phyloP scores from a whole-genome alignment of 53 echinoderm and acorn worm species.

The Luidia sarsii region DNA sequence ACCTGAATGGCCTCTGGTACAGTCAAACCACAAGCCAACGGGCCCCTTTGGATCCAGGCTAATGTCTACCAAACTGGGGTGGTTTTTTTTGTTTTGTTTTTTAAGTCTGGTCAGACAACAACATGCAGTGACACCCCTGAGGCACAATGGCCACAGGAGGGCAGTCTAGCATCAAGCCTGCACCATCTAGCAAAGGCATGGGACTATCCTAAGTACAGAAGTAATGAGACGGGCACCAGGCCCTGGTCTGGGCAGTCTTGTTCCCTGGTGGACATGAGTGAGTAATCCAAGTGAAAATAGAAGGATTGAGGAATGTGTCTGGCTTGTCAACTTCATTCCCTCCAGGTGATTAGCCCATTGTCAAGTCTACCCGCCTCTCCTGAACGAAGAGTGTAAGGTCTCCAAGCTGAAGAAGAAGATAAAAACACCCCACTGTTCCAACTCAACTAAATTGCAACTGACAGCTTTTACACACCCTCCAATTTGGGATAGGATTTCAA shows the following conservation, averaged over 20 bases:
- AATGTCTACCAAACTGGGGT: no score
- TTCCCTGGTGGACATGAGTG: constrained; percentile 36
- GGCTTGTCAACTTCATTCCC: constrained; percentile 43
- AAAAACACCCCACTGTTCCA: background rate
- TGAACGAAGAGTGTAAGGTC: background rate
- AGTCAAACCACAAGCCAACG: no score
- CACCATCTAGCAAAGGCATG: no score
- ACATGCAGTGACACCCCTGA: no score
- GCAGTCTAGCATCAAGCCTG: no score
- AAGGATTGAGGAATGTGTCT: constrained; percentile 20
- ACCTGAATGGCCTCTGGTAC: no score
- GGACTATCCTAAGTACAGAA: no score
- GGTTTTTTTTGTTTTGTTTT: no score
- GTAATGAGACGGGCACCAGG: constrained; percentile 7
- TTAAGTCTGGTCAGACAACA: no score
- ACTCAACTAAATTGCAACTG: constrained; percentile 14
- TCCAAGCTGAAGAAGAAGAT: background rate
- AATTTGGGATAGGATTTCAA: constrained; percentile 1
- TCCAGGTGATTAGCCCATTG: background rate
- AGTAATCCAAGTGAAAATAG: constrained; percentile 41
- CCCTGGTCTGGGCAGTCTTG: constrained; percentile 11
- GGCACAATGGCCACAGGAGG: no score
- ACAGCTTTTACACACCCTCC: background rate
- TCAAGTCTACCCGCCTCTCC: background rate
- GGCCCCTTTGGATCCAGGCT: no score